Base-by-base conservation (phyloP, 2,888 invertebrate genomes). In the Zygothrica quintamaculata region DNA sequence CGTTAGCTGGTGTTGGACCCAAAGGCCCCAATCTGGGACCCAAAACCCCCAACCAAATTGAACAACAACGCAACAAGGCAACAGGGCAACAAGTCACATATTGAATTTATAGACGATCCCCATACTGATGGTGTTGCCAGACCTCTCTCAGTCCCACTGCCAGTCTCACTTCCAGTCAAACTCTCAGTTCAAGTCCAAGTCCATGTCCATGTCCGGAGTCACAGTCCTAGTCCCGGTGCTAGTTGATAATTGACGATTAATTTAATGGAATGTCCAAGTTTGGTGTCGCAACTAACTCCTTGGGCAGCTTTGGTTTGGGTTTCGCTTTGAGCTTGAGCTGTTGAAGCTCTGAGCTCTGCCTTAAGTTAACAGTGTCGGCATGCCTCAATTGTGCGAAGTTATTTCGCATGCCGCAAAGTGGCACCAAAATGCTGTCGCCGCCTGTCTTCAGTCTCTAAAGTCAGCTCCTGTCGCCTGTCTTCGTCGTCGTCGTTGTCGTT, bases 261-360 rank as follows among this genome's bases (percentile, higher is more conserved):
- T 82, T 82, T 88, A 82, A 82, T 88, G 84, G 85, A 87, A 82
- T 82, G 88, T 87, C 82, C 88, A 82, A 82, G 82, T 82, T 82
- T 84, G 80, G 80, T 88, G 70, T 80, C 56, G 71, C 59, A 56
- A 52, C 48, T 51, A 55, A 44, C 44, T 59, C 15, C 56, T 29
- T 29, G 29, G 29, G 29, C 39, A 36, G 33, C 43, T 46, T 36
- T 33, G 42, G n/a, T 26, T 16, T 47, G 8, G 6, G 13, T 9
- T 43, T 7, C 11, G 4, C 25, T 16, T 26, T 1, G 11, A 8
- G n/a, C 25, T n/a, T n/a, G n/a, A 16, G 9, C 0, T 0, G 11
- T 3, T 2, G 3, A 22, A 22, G n/a, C n/a, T n/a, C n/a, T n/a
- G n/a, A n/a, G n/a, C n/a, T n/a, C 18, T 22, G 18, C 18, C 18